Base-by-base conservation (phyloP, 2,888 invertebrate genomes). In the Trilocha varians region DNA sequence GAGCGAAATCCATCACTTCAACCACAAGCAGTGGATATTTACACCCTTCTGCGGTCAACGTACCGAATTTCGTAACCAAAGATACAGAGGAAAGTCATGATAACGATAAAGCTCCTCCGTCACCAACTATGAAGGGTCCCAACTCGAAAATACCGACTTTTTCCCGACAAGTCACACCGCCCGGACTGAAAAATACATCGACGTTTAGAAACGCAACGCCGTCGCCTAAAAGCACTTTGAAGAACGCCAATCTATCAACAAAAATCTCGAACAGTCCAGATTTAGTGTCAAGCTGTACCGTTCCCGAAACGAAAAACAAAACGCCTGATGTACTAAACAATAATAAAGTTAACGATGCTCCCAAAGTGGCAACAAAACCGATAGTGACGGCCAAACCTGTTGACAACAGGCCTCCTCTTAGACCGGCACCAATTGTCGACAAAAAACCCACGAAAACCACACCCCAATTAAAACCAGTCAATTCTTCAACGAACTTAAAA, bases 21-120 rank as follows among this genome's bases (percentile, higher is more conserved):
- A 89, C 90, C 0, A 91, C 92, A 0, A 91, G 91, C 34, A 92
- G 91, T 46, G 91, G 91, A 0, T 93, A 93, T 63, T 86, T 93
- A 41, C 89, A 90, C 52, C 91, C 94, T 0, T 90, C 92, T 6
- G 89, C 91, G 0, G 87, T 92, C 0, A 93, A 92, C 59, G 87
- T 90, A 32, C 93, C 92, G 0, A 77, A 72, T 1, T 70, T 65
- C 45, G 50, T 72, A 47, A 78, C 70, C 39, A 72, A 72, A 38
- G 64, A 71, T 3, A 53, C 62, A 35, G 59, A 62, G 32, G 65
- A 70, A 13, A 55, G 58, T 35, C 63, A 67, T 37, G 72, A 74
- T 32, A 69, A 64, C 32, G 83, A 83, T 11, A 77, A 72, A 47
- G 54, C 72, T 2, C 82, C 82, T 0, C 71, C 80, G 0, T 75